These are phyloP conservation scores for Autographa pulchrina DNA, from an alignment of 2,888 invertebrate genomes.

Conservation along the genomic window DNA sequence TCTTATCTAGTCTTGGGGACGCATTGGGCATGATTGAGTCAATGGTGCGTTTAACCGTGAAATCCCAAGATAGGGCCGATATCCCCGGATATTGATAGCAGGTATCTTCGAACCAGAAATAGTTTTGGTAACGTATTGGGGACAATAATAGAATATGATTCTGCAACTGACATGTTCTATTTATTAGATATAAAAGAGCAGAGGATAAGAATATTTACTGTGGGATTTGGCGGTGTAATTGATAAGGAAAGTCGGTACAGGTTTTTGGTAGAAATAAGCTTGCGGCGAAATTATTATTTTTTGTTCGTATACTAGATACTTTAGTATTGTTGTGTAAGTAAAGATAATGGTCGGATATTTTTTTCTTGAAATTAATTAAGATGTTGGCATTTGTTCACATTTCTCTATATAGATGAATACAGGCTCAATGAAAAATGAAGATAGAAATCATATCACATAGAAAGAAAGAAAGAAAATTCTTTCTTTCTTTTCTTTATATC, in stretches of 20 bases:
- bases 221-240: conserved; percentile 12
- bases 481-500: too few species aligned
- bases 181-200: conserved; percentile 43
- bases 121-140: conserved; percentile 79
- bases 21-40: conserved; percentile 79
- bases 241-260: conserved; percentile 9
- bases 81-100: conserved; percentile 86
- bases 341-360: background rate
- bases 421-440: too few species aligned
- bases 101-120: conserved; percentile 80
- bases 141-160: conserved; percentile 70
- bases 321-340: background rate
- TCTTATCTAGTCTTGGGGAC: conserved; percentile 82
- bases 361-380: background rate
- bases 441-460: too few species aligned
- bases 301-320: background rate
- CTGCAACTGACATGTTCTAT: conserved; percentile 65
- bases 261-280: conserved; percentile 3
- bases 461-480: too few species aligned
- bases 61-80: conserved; percentile 84
- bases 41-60: conserved; percentile 87
- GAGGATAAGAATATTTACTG: conserved; percentile 16
- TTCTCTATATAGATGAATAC: too few species aligned
- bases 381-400: background rate
- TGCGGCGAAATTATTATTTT: background rate